Base-by-base conservation (phyloP, 2,888 invertebrate genomes). In the Aelia acuminata region DNA sequence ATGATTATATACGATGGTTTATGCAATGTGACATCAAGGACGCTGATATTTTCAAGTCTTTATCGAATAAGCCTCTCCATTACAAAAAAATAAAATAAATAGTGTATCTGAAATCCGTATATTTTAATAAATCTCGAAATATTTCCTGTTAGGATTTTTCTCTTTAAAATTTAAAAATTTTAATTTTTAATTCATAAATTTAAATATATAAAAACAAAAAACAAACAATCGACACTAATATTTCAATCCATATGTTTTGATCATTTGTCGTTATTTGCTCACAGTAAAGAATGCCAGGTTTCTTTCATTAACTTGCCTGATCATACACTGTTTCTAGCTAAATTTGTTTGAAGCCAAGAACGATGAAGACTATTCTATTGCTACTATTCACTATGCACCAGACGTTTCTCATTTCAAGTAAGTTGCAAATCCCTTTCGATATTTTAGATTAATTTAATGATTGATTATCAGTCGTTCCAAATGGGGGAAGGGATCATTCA, bases 221-320 rank as follows among this genome's bases (percentile, higher is more conserved):
- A 31, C 43, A 70, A 70, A 70, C 63, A 70, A 70, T 70, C 63
- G 35, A 70, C 63, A 70, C n/a, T 2, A 70, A 70, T 70, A 35
- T 70, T 5, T 18, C 35, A 3, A 7, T 70, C 31, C 63, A 70
- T 70, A 70, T 70, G 63, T 70, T 70, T 70, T 35, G 15, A 70
- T 70, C 63, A 70, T 35, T 70, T 70, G 63, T 70, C 63, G 63
- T 70, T 70, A 70, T 70, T 70, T 13, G 35, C 63, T 70, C 18
- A 35, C 18, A 70, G 63, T 70, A 70, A 70, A 70, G 3, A 35
- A 70, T 70, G 63, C 63, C 63, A 70, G 63, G 63, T 31, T 70
- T 7, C 31, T 18, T 70, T 70, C 63, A 70, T 5, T 70, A 70
- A 70, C 18, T 70, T 35, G 35, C 31, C 63, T 70, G 63, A 35